Evolutionary conservation across 2,888 invertebrate species (phyloP).

Genomic region (Zaprionus bogoriensis): DNA sequence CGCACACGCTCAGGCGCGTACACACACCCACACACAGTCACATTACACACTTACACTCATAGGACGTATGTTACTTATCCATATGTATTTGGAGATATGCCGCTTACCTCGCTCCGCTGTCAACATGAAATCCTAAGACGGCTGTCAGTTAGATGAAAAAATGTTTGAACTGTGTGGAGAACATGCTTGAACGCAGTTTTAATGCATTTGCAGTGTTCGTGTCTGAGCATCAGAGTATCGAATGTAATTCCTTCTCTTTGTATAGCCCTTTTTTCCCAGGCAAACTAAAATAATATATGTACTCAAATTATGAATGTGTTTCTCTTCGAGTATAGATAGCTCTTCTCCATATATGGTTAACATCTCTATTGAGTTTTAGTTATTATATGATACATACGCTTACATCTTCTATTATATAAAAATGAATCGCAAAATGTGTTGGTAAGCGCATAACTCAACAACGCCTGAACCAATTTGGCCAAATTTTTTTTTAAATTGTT

Average conservation of each 20-base stretch:
- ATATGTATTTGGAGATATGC: constrained; percentile 26
- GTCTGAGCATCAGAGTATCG: constrained; percentile 7
- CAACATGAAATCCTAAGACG: constrained; percentile 56
- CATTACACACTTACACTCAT: no score
- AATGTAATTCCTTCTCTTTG: not conserved
- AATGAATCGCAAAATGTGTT: no score
- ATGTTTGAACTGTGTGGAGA: constrained; percentile 45
- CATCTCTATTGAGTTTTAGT: no score
- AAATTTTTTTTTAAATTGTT: no score
- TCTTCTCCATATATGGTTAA: no score
- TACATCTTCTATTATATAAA: no score
- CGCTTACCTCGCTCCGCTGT: constrained; percentile 55
- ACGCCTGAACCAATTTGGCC: no score
- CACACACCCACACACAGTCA: not conserved
- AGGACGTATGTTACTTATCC: constrained; percentile 18
- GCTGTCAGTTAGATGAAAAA: constrained; percentile 42
- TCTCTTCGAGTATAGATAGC: no score
- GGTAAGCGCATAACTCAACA: no score
- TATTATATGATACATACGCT: no score
- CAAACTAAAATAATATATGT: not conserved
- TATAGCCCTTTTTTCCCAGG: not conserved
- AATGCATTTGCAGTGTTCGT: constrained; percentile 55
- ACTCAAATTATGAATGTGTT: not conserved
- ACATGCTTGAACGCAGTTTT: constrained; percentile 44
- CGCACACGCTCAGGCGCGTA: not conserved